Base-by-base conservation (phyloP, 1,140 invertebrate genomes). In the Macrosteles quadrilineatus region DNA sequence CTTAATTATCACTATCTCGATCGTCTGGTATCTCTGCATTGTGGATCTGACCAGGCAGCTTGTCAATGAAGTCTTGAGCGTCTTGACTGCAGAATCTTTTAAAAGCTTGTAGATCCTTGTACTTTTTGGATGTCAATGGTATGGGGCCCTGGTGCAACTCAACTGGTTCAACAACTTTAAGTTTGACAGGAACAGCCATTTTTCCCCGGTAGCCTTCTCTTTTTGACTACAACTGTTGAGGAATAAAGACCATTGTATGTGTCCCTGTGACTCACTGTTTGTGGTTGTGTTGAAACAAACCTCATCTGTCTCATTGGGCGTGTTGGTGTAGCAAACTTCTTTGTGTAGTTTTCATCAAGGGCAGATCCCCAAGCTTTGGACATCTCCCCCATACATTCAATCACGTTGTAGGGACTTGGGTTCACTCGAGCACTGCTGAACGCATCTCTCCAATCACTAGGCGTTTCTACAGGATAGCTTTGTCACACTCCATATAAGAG, bases 401-500 rank as follows among this genome's bases (percentile, higher is more conserved):
- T 21, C 30, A 72, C 71, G 23, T 57, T 17, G 45, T 74, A 76
- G 14, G 74, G 74, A 2, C 67, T 70, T 62, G 72, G 72, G 43
- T 73, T 72, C 3, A 67, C 47, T 45, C 69, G 2, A 32, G 70
- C 62, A 31, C 30, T 68, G 27, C 55, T 14, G 40, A 73, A 59
- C 25, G 64, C 69, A 9, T 72, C 62, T 53, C 55, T 25, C 68
- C 71, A 72, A 27, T 68, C 71, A 40, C 40, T 40, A 31, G 68
- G 71, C 14, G 65, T 67, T 67, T 67, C 71, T 12, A 55, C 68
- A 32, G 50, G 36, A 6, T 45, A 27, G 69, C 66, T 50, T 68
- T 73, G 40, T 74, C 71, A 14, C 70, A 68, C 30, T 72, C 70
- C 31, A 73, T 67, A 55, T 75, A 75, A 1, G 72, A 75, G 36